phyloP scores from a whole-genome alignment of 2,888 invertebrate species.

The Chirona hameri region DNA sequence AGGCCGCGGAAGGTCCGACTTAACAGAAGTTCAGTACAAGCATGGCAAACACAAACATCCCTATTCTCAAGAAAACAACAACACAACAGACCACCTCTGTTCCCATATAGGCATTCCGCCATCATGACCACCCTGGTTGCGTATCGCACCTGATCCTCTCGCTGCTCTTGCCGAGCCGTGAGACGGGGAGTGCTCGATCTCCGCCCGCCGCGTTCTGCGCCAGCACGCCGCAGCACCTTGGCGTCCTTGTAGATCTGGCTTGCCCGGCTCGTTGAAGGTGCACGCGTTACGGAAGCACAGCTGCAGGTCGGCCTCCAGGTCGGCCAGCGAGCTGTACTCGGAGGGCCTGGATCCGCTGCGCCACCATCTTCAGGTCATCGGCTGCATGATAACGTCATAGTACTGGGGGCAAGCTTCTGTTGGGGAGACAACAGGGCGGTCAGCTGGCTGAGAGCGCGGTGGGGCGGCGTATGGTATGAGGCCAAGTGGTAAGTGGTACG shows the following conservation, averaged over 20 bases:
- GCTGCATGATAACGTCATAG: slow-evolving; percentile 87
- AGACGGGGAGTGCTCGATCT: slow-evolving; percentile 66
- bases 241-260: slow-evolving; percentile 96
- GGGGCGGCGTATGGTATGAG: too few relatives aligned
- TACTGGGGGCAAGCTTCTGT: slow-evolving; percentile 90
- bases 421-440: too few relatives aligned
- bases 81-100: too few relatives aligned
- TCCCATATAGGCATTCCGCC: too few relatives aligned
- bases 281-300: slow-evolving; percentile 94
- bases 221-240: slow-evolving; percentile 77
- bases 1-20: too few relatives aligned
- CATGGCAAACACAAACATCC: too few relatives aligned
- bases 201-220: slow-evolving; percentile 58
- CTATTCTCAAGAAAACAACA: too few relatives aligned
- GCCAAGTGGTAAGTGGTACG: too few relatives aligned
- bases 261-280: slow-evolving; percentile 90
- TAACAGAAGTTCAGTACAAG: too few relatives aligned
- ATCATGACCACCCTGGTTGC: background rate
- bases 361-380: slow-evolving; percentile 90
- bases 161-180: slow-evolving; percentile 59
- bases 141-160: slow-evolving; percentile 60
- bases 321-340: slow-evolving; percentile 69
- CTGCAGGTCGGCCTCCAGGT: slow-evolving; percentile 84
- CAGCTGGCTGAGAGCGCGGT: too few relatives aligned
- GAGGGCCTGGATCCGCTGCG: slow-evolving; percentile 81